Percentiles rank a stretch among this genome's conserved stretches.
These are phyloP conservation scores for Scophthalmus maximus DNA, from an alignment of 2,113 vertebrate species.

Conservation along the genomic window DNA sequence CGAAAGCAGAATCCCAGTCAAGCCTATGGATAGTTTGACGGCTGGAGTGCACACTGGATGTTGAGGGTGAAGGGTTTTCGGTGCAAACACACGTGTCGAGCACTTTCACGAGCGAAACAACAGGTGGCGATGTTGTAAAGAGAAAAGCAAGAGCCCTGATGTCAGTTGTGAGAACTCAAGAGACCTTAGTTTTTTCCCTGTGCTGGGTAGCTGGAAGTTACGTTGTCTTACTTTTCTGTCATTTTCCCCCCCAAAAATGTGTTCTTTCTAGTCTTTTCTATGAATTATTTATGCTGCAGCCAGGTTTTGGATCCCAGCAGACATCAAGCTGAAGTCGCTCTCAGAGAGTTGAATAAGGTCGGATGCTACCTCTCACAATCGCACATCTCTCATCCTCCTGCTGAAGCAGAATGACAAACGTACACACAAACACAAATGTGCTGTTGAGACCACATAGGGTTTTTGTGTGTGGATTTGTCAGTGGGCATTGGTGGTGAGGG, in stretches of 20 bases:
- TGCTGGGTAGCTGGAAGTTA: not conserved
- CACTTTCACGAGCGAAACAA: conserved; percentile 31
- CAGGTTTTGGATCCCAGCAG: conserved; percentile 80
- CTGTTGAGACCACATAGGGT: not conserved
- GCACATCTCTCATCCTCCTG: not conserved
- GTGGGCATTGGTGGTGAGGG: conserved; percentile 90
- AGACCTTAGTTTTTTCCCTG: conserved; percentile 13
- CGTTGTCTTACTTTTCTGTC: not conserved
- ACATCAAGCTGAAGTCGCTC: conserved; percentile 84
- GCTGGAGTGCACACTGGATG: no score
- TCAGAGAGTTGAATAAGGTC: conserved; percentile 89
- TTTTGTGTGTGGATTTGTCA: conserved; percentile 33
- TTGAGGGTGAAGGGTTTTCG: not conserved
- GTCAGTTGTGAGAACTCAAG: not conserved
- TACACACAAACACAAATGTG: not conserved
- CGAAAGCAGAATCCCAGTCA: not conserved
- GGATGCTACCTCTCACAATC: conserved; percentile 3
- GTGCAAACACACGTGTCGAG: not conserved
- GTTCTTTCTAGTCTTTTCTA: conserved; percentile 4
- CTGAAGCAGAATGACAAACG: conserved; percentile 20
- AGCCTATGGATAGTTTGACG: not conserved
- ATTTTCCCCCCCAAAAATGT: not conserved
- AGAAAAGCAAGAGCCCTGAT: not conserved
- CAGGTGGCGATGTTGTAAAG: conserved; percentile 61
- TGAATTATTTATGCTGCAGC: conserved; percentile 12